Percentiles rank a stretch among this genome's conserved stretches.
phyloP scores from a whole-genome alignment of 2,113 vertebrate species.

The Ageneiosus marmoratus region DNA sequence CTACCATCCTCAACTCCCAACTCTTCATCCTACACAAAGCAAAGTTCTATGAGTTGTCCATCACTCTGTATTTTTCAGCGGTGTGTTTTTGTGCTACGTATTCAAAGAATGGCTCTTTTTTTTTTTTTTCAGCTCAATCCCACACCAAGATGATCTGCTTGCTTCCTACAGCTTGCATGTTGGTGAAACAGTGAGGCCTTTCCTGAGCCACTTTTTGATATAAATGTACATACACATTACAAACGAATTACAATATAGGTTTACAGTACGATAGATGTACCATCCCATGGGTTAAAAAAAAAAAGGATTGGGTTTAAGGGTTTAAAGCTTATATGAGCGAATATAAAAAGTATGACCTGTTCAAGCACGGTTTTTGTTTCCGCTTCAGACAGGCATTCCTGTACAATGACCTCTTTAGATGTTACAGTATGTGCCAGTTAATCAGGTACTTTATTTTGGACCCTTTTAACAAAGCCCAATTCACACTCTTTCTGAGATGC shows the following conservation, averaged over 20 bases:
- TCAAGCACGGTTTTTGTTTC: neutral
- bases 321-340: neutral
- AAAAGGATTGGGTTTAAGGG: neutral
- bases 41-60: conserved; percentile 49
- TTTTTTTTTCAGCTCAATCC: neutral
- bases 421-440: conserved; percentile 45
- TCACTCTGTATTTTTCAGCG: conserved; percentile 60
- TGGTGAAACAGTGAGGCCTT: conserved; percentile 24
- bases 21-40: neutral
- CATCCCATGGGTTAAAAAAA: neutral
- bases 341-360: neutral
- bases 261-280: conserved; percentile 52
- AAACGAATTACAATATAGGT: conserved; percentile 47
- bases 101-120: conserved; percentile 55
- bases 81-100: conserved; percentile 30
- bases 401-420: conserved; percentile 51
- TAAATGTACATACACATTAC: conserved; percentile 45
- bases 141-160: conserved; percentile 9
- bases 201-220: conserved; percentile 54
- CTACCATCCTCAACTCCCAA: neutral
- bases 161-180: neutral
- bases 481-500: conserved; percentile 54
- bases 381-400: conserved; percentile 59
- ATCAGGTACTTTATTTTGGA: conserved; percentile 22
- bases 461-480: conserved; percentile 37